Evolutionary conservation across 2,113 vertebrate species (phyloP), one percentile per base, ranked within the genome.

Genomic region (Coregonus clupeaformis): DNA sequence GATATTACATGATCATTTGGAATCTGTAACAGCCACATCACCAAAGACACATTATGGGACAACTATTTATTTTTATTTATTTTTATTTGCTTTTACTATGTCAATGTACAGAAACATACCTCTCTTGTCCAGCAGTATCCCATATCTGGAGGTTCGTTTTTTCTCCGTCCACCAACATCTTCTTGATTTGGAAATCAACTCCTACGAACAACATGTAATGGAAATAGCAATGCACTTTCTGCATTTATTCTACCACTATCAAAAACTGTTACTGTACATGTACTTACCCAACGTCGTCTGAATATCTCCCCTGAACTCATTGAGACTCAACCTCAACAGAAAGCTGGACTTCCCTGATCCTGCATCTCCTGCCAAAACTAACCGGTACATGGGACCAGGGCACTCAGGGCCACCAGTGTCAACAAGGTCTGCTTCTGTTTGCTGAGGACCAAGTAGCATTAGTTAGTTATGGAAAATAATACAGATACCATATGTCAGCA

Each of bases 151-250:
- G 77, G 0, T 70, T 90, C 0, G 90, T 92, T 80, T 87, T 89
- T 65, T 94, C 89, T 24, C 93, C 85, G 12, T 95, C 92, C 62
- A 94, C 93, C 1, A 92, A 72, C 90, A 94, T 89, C 85, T 89
- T 92, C 86, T 95, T 94, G 20, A 92, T 89, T 69, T 94, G 92
- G 83, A 94, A 94, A 76, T 94, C 93, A n/a, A 94, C 92, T 20
- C 91, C 90, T 95, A 73, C 45, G 72, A 75, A 74, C 3, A 70
- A 47, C 25, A 63, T 32, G 3, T 18, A 29, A 69, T 20, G 24
- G 29, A 25, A n/a, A 18, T 49, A 12, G 60, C 27, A 55, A 62
- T 7, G 22, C 57, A 22, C 36, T 42, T 36, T n/a, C 4, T 13
- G 47, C 11, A 49, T 49, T 12, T 18, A 52, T 52, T 52, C 12